Conservation (phyloP, 1,140 invertebrate species). For the Scaptomyza hsui region DNA sequence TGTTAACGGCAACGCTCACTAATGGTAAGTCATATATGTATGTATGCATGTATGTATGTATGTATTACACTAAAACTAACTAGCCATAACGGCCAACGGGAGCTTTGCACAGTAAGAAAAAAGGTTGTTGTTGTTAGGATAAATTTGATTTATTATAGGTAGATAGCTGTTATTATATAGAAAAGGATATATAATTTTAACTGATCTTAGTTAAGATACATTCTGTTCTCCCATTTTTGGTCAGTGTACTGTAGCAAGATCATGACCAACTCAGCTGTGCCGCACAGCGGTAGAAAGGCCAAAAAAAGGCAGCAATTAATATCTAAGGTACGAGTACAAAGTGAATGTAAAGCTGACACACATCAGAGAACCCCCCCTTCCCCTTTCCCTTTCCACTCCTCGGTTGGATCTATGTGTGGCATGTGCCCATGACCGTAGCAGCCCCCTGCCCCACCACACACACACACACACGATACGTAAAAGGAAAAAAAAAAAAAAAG, state of each 20-base stretch:
- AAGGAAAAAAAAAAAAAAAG: conserved; percentile 31
- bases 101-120: background rate
- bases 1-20: conserved; percentile 61
- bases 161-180: no score
- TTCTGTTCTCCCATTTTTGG: background rate
- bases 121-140: background rate
- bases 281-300: conserved; percentile 63
- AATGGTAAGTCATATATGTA: conserved; percentile 60
- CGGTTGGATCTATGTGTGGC: conserved; percentile 8
- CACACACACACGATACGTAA: conserved; percentile 12
- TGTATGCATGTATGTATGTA: background rate
- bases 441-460: background rate
- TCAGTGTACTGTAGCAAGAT: background rate
- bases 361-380: conserved; percentile 37
- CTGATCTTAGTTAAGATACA: no score
- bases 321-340: conserved; percentile 77
- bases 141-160: no score
- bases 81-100: background rate
- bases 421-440: conserved; percentile 25
- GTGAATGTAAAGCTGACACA: conserved; percentile 80
- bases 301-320: conserved; percentile 67
- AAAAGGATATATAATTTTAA: no score
- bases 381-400: no score
- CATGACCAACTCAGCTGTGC: conserved; percentile 46
- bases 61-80: background rate